These are phyloP conservation scores for Coregonus ussuriensis DNA, from an alignment of 2,797 vertebrate species.

Conservation along the genomic window DNA sequence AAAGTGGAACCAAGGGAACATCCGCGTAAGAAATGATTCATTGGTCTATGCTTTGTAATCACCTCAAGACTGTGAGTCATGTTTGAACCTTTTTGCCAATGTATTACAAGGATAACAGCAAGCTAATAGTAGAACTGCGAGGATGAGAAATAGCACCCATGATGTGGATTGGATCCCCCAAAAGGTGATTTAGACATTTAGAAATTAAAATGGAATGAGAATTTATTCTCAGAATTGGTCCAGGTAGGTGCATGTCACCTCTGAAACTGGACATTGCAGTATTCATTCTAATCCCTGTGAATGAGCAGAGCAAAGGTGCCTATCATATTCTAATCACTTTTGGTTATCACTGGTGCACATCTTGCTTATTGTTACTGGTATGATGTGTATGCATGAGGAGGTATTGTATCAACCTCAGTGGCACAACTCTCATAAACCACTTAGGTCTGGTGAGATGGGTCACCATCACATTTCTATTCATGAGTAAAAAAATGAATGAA, in stretches of 20 bases:
- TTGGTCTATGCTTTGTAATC: constrained; percentile 39
- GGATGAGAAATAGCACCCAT: neutral
- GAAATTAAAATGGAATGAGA: neutral
- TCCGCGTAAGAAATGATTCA: neutral
- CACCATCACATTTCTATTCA: constrained; percentile 73
- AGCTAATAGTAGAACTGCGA: neutral
- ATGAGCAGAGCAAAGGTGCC: constrained; percentile 21
- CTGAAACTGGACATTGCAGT: constrained; percentile 15
- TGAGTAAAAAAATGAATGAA: constrained; percentile 71
- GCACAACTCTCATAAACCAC: constrained; percentile 58
- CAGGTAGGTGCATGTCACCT: neutral
- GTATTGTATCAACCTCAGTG: constrained; percentile 60
- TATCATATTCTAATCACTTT: constrained; percentile 40
- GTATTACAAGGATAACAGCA: constrained; percentile 26
- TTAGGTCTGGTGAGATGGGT: constrained; percentile 62
- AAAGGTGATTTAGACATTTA: neutral
- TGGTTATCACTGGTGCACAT: constrained; percentile 31
- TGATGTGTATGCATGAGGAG: constrained; percentile 69
- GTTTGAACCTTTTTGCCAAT: constrained; percentile 28
- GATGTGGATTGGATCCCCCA: neutral
- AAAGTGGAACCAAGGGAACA: constrained; percentile 17
- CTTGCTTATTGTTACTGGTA: constrained; percentile 42
- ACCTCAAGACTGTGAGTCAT: constrained; percentile 37
- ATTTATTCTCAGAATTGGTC: neutral
- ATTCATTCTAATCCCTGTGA: constrained; percentile 22